Evolutionary conservation across 2,888 invertebrate species (phyloP).

Genomic region (Galerucella pusilla): DNA sequence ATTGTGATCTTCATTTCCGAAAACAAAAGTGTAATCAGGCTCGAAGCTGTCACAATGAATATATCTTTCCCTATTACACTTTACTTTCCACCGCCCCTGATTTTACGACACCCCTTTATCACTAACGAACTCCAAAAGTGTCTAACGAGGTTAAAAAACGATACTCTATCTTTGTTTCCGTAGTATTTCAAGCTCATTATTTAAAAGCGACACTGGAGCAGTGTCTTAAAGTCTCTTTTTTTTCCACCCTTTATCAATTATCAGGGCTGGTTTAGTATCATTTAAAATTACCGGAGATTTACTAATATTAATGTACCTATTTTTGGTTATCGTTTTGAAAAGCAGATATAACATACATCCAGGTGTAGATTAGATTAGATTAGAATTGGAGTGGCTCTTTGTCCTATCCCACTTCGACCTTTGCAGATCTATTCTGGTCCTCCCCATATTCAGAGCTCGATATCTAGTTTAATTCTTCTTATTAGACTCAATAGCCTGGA

Average conservation of each 20-base stretch:
- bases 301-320: too few relatives aligned
- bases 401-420: too few relatives aligned
- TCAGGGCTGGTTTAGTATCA: conserved; percentile 9
- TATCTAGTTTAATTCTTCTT: too few relatives aligned
- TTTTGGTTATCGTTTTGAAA: background rate
- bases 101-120: conserved; percentile 11
- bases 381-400: too few relatives aligned
- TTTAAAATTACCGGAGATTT: background rate
- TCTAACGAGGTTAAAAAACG: conserved; percentile 35
- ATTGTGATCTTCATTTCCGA: conserved; percentile 33
- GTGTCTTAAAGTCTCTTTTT: conserved; percentile 13
- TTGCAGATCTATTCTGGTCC: too few relatives aligned
- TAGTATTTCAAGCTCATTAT: conserved; percentile 33
- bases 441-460: too few relatives aligned
- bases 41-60: conserved; percentile 29
- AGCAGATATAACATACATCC: background rate
- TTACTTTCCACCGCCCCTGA: background rate
- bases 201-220: conserved; percentile 32
- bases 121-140: conserved; percentile 35
- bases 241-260: background rate
- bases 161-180: conserved; percentile 33
- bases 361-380: too few relatives aligned
- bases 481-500: too few relatives aligned
- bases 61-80: background rate
- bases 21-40: conserved; percentile 34